These are phyloP conservation scores for Lasiurus cinereus DNA, from an alignment of 2,113 vertebrate species.

Conservation along the genomic window DNA sequence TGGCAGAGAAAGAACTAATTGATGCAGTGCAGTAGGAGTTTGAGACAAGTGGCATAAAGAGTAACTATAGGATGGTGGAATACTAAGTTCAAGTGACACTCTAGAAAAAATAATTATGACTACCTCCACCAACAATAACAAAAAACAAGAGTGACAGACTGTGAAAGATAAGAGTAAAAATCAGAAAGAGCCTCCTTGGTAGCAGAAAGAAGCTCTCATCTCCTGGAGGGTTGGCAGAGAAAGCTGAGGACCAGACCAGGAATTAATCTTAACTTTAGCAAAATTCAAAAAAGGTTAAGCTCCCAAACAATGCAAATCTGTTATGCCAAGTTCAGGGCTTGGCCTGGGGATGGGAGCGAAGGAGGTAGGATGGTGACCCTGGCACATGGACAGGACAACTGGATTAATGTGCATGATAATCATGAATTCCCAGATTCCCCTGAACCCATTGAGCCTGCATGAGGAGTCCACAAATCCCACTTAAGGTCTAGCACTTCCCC, in stretches of 20 bases:
- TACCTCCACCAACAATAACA: neutral
- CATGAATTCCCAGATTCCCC: neutral
- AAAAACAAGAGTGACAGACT: neutral
- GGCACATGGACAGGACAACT: neutral
- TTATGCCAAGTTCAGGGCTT: neutral
- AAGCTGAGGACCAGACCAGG: neutral
- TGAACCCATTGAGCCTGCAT: neutral
- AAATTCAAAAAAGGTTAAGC: constrained; percentile 18
- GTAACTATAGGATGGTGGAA: neutral
- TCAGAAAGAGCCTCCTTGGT: neutral
- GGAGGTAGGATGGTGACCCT: neutral
- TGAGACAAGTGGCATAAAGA: neutral
- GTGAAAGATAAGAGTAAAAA: constrained; percentile 14
- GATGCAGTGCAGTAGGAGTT: neutral
- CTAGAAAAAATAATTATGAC: neutral
- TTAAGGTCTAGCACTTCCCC: neutral
- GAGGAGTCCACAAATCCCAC: neutral
- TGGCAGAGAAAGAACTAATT: neutral
- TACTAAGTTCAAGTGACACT: neutral
- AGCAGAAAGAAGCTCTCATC: neutral
- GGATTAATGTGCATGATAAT: constrained; percentile 21
- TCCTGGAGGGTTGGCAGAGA: neutral
- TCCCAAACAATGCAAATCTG: neutral
- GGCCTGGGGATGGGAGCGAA: neutral
- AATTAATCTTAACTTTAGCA: neutral